phyloP scores from a whole-genome alignment of 2,113 vertebrate species.

The Urocitellus parryii region DNA sequence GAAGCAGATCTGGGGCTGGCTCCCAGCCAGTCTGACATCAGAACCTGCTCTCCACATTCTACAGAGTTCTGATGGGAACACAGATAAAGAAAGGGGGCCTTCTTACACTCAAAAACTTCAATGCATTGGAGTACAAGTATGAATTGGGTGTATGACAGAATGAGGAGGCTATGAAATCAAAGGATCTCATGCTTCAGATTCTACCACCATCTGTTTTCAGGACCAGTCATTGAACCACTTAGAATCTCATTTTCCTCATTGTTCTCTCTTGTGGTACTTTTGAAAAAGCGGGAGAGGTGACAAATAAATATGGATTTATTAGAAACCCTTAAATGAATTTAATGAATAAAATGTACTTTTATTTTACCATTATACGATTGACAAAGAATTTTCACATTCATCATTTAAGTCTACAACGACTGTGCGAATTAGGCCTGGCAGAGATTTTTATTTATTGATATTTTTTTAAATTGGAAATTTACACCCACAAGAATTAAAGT shows the following conservation, averaged over 20 bases:
- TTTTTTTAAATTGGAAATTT: background rate
- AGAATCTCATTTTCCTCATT: background rate
- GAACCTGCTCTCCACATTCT: background rate
- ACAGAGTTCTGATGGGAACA: background rate
- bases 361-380: slow-evolving; percentile 16
- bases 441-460: background rate
- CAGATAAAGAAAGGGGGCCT: background rate
- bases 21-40: background rate
- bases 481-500: background rate
- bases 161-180: background rate
- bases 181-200: background rate
- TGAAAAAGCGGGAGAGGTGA: background rate
- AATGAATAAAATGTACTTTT: background rate
- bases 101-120: background rate
- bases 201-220: background rate
- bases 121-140: background rate
- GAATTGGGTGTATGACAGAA: background rate
- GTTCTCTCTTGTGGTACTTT: background rate
- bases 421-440: background rate
- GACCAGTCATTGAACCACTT: background rate
- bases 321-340: slow-evolving; percentile 2
- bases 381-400: background rate
- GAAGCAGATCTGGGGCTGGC: background rate
- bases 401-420: background rate
- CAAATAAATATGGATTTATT: slow-evolving; percentile 5